Percentiles rank a stretch among this genome's conserved stretches.
Conservation (phyloP, 2,888 invertebrate species). For the Xestobium rufovillosum region DNA sequence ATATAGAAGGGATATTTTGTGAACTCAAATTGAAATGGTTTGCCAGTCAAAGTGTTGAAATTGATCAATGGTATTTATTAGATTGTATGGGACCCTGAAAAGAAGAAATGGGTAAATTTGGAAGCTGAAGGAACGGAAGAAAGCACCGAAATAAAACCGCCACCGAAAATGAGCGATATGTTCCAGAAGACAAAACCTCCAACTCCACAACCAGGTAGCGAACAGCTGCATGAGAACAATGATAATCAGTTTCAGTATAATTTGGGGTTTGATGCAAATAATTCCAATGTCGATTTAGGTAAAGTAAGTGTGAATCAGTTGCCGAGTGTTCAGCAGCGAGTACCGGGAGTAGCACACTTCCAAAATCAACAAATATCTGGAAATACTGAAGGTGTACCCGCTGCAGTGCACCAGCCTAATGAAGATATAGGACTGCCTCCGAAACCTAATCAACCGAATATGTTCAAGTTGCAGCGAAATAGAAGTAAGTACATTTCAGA, state of each 20-base stretch:
- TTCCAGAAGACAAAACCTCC: conserved; percentile 26
- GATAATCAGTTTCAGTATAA: background rate
- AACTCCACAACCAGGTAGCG: conserved; percentile 9
- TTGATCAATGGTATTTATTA: too few species aligned
- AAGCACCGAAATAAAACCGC: conserved; percentile 52
- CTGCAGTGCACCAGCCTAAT: background rate
- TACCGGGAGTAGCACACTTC: background rate
- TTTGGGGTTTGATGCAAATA: background rate
- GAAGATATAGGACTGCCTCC: conserved; percentile 18
- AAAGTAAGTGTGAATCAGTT: too few species aligned
- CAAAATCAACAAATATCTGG: background rate
- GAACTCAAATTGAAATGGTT: too few species aligned
- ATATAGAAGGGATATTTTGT: too few species aligned
- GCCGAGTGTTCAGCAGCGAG: too few species aligned
- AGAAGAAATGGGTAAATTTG: conserved; percentile 79
- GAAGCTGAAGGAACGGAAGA: conserved; percentile 60
- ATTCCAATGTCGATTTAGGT: conserved; percentile 1
- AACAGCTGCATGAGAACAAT: conserved; percentile 9
- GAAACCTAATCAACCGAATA: conserved; percentile 50
- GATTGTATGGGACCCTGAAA: conserved; percentile 91
- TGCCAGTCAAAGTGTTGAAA: too few species aligned
- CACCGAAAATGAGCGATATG: conserved; percentile 61
- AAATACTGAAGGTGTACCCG: background rate
- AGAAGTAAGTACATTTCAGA: conserved; percentile 53
- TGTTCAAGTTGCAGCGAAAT: conserved; percentile 72